Conservation (phyloP, 92 coral and sea anemone species). For the Epizoanthus fatuus region DNA sequence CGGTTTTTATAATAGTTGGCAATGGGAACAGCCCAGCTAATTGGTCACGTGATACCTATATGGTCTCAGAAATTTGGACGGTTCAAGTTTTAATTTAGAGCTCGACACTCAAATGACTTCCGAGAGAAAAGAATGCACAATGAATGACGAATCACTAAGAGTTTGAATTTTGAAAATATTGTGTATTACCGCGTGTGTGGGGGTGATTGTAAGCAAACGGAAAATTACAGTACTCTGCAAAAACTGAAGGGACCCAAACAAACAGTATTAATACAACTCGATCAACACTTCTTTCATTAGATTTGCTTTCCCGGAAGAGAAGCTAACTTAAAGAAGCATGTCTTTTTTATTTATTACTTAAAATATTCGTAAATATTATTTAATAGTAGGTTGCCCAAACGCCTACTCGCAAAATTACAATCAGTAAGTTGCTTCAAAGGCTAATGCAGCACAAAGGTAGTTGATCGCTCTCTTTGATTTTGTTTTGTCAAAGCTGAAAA, state of each 20-base stretch:
- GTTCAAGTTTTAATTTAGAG: slow-evolving; percentile 28
- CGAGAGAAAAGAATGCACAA: slow-evolving; percentile 36
- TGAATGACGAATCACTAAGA: slow-evolving; percentile 11
- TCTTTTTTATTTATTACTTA: too few relatives aligned
- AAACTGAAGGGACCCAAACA: background rate
- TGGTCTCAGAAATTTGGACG: background rate
- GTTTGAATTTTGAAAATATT: slow-evolving; percentile 14
- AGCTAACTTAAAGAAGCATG: background rate
- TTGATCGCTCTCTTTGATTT: too few relatives aligned
- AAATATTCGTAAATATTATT: too few relatives aligned
- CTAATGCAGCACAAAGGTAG: too few relatives aligned
- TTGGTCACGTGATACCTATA: background rate
- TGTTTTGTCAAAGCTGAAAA: too few relatives aligned
- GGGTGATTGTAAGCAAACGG: background rate
- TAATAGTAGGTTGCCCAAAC: too few relatives aligned
- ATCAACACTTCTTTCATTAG: background rate
- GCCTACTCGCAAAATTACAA: too few relatives aligned
- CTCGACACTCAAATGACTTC: slow-evolving; percentile 33
- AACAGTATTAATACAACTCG: background rate
- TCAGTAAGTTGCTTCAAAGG: too few relatives aligned
- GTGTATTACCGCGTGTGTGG: background rate
- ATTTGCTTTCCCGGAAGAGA: background rate
- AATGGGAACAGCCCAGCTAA: slow-evolving; percentile 5
- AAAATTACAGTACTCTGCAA: slow-evolving; percentile 43
- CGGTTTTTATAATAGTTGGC: slow-evolving; percentile 19